phyloP scores from a whole-genome alignment of 2,888 invertebrate genomes.

The Aphodius sticticus region DNA sequence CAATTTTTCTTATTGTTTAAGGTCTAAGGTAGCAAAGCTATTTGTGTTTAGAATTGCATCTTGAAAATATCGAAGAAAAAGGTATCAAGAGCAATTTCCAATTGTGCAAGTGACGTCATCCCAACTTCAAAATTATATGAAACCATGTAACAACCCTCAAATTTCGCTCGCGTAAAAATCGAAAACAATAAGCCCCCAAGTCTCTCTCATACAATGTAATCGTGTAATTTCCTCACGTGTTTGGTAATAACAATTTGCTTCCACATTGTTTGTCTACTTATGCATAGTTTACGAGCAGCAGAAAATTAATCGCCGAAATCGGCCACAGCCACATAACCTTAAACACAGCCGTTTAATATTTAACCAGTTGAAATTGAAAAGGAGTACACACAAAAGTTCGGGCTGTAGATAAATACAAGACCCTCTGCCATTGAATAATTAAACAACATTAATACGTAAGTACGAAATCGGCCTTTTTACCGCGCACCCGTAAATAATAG shows the following conservation, averaged over 20 bases:
- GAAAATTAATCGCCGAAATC: not conserved
- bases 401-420: not conserved
- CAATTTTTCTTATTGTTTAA: too few relatives aligned
- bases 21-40: too few relatives aligned
- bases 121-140: too few relatives aligned
- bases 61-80: too few relatives aligned
- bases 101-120: too few relatives aligned
- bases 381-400: not conserved
- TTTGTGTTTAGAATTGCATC: too few relatives aligned
- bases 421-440: not conserved
- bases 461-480: not conserved
- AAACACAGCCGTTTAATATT: not conserved
- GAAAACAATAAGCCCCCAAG: not conserved
- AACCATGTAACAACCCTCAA: too few relatives aligned
- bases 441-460: not conserved
- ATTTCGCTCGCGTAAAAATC: too few relatives aligned
- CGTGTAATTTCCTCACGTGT: not conserved
- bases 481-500: not conserved
- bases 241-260: not conserved
- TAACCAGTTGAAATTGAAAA: not conserved
- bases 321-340: not conserved
- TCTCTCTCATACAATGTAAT: not conserved
- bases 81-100: too few relatives aligned
- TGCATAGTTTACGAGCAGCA: not conserved
- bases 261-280: not conserved